Conservation (phyloP, 2,113 vertebrate species). For the Emydura subglobosa region DNA sequence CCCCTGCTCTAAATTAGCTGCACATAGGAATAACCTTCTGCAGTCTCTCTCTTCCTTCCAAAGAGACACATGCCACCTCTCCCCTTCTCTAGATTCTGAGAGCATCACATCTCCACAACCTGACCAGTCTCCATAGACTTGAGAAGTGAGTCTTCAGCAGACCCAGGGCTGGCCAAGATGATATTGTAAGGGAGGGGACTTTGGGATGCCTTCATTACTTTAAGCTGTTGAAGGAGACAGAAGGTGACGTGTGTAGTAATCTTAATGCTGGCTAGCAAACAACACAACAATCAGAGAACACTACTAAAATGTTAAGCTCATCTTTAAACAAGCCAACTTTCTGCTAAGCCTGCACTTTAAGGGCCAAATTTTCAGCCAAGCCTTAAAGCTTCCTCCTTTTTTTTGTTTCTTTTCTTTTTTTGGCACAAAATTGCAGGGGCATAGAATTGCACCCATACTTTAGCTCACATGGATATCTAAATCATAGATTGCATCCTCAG, state of each 20-base stretch:
- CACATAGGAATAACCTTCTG: constrained; percentile 9
- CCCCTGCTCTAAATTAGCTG: constrained; percentile 26
- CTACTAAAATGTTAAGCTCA: neutral
- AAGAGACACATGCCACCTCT: neutral
- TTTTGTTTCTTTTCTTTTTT: neutral
- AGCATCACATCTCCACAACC: neutral
- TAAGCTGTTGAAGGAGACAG: neutral
- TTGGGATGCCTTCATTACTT: neutral
- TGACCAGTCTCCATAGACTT: neutral
- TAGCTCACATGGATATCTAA: neutral
- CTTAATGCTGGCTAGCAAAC: neutral
- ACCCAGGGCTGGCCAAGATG: neutral
- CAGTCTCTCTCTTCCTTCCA: constrained; percentile 2
- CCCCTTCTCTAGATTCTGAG: neutral
- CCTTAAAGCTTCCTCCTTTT: neutral
- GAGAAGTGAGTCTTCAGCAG: accelerated
- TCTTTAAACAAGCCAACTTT: neutral
- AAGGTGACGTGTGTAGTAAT: constrained; percentile 1
- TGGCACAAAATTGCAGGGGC: neutral
- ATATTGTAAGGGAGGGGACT: neutral
- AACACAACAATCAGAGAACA: neutral
- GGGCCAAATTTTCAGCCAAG: neutral
- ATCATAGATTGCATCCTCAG: neutral
- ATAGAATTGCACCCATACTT: neutral
- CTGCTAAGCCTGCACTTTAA: neutral